Evolutionary conservation across 1,140 invertebrate species (phyloP).

Genomic region (Cherax destructor): DNA sequence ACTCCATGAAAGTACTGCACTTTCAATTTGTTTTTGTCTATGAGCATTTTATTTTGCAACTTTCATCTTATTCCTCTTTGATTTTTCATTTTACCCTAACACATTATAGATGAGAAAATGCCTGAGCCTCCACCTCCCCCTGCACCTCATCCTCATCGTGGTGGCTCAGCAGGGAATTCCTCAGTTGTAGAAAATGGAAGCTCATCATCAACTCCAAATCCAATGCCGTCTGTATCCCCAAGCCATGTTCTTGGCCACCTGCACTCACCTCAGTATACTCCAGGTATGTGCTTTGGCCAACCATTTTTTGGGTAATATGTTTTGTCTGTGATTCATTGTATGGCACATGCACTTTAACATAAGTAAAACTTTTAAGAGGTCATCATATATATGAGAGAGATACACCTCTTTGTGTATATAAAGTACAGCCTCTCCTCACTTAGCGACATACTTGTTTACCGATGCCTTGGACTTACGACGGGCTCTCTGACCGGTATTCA

Average conservation of each 20-base stretch:
- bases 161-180: slow-evolving; percentile 32
- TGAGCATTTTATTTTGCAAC: too few species aligned
- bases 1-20: too few species aligned
- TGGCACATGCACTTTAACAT: too few species aligned
- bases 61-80: neutral
- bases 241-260: slow-evolving; percentile 62
- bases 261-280: slow-evolving; percentile 62
- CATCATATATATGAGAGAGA: too few species aligned
- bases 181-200: slow-evolving; percentile 63
- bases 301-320: neutral
- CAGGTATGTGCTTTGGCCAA: slow-evolving; percentile 21
- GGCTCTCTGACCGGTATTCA: too few species aligned
- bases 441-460: too few species aligned
- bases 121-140: slow-evolving; percentile 59
- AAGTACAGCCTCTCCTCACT: too few species aligned
- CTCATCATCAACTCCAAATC: slow-evolving; percentile 60
- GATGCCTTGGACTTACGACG: too few species aligned
- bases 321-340: too few species aligned
- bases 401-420: too few species aligned
- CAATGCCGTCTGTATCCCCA: slow-evolving; percentile 59
- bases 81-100: neutral
- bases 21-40: too few species aligned
- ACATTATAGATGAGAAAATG: slow-evolving; percentile 58
- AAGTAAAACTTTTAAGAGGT: too few species aligned
- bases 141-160: slow-evolving; percentile 57